phyloP scores from a whole-genome alignment of 2,888 invertebrate species.

The Drosophila demipolita region DNA sequence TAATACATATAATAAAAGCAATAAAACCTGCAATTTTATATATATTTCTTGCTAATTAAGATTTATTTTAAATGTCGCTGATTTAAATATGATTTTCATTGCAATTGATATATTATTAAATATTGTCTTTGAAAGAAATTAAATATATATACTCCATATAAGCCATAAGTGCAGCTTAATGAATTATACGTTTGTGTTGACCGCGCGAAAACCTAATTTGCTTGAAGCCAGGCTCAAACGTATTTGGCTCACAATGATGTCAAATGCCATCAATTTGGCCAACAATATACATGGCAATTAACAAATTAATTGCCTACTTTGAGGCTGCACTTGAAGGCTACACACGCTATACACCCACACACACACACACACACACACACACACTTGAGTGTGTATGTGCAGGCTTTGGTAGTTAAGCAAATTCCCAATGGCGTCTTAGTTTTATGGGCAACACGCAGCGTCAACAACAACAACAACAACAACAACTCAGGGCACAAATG shows the following conservation, averaged over 20 bases:
- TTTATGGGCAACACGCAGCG: slow-evolving; percentile 58
- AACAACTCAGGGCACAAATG: slow-evolving; percentile 41
- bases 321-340: slow-evolving; percentile 58
- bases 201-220: slow-evolving; percentile 65
- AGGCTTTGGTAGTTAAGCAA: slow-evolving; percentile 40
- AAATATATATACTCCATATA: background rate
- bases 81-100: background rate
- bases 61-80: no score
- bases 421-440: slow-evolving; percentile 75
- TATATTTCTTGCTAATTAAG: background rate
- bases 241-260: slow-evolving; percentile 30
- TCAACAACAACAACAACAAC: slow-evolving; percentile 24
- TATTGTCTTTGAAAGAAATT: background rate
- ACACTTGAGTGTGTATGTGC: slow-evolving; percentile 11
- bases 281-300: slow-evolving; percentile 72
- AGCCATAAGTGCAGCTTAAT: slow-evolving; percentile 20
- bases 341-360: slow-evolving; percentile 20
- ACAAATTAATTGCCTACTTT: slow-evolving; percentile 78
- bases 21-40: background rate
- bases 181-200: slow-evolving; percentile 31
- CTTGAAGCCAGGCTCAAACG: slow-evolving; percentile 28
- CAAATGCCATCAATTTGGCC: slow-evolving; percentile 68
- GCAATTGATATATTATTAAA: background rate
- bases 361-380: slow-evolving; percentile 10
- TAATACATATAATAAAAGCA: background rate